Conservation (phyloP, 2,888 invertebrate species). For the Lasioglossum calceatum region DNA sequence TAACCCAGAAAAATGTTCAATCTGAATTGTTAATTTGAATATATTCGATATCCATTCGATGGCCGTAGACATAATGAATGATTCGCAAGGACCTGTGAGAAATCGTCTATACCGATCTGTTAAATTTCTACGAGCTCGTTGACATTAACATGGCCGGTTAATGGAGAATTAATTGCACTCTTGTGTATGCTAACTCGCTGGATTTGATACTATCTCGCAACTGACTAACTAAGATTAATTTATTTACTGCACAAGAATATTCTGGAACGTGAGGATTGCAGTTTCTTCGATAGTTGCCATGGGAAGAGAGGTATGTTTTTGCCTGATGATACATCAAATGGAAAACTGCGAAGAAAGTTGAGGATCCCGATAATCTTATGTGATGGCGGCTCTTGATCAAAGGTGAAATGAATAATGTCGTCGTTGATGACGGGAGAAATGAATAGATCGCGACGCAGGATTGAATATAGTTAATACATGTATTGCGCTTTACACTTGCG, state of each 20-base stretch:
- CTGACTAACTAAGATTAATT: constrained; percentile 37
- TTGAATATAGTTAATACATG: constrained; percentile 29
- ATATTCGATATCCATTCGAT: not conserved
- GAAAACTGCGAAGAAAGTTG: constrained; percentile 55
- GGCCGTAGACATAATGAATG: not conserved
- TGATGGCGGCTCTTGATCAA: constrained; percentile 47
- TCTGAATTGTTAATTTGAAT: not conserved
- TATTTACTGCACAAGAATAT: constrained; percentile 11
- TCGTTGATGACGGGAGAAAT: constrained; percentile 31
- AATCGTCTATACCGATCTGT: not conserved
- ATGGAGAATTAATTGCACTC: constrained; percentile 5
- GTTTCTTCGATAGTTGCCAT: constrained; percentile 50
- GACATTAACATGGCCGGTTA: constrained; percentile 3
- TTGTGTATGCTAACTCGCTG: not conserved
- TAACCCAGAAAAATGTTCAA: no score
- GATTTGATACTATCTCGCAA: not conserved
- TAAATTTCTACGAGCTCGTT: not conserved
- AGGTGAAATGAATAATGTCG: constrained; percentile 39
- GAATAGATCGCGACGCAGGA: constrained; percentile 30
- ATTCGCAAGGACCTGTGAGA: not conserved
- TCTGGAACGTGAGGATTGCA: constrained; percentile 37
- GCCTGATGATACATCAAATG: constrained; percentile 40
- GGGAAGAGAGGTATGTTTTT: constrained; percentile 33
- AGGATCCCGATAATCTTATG: constrained; percentile 45
- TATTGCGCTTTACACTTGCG: not conserved